Evolutionary conservation across 30 jellyfish, hydroid and myxozoan genomes (phyloP), one percentile per base, ranked within the genome.

Genomic region (Aurelia sp.): DNA sequence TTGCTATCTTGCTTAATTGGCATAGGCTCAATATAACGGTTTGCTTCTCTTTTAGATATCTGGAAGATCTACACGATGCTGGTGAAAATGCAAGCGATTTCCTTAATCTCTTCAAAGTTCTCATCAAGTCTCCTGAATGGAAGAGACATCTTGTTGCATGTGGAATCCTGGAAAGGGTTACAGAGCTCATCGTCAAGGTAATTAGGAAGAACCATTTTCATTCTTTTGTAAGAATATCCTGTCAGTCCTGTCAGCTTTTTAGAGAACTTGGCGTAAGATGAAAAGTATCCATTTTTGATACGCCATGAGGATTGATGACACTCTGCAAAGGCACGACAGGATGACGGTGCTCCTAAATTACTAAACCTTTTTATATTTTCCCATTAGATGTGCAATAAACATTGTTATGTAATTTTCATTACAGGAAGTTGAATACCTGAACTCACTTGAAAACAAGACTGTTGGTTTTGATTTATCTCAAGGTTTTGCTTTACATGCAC

Each of bases 81-180:
- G 98, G 97, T 21, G 98, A 93, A 58, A 88, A 88, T 53, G 97
- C 98, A 11, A 79, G 82, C 22, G 98, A 93, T 52, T 93, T 76
- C 79, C 63, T 93, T 57, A 84, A 52, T 57, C 92, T 93, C 13
- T 74, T 70, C 92, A 93, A 87, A 52, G 30, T 41, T 18, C 48
- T 93, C 82, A 73, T 88, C 61, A 76, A 74, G 41, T 48, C 87
- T 63, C 65, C 94, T 17, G 95, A 83, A 51, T 88, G 96, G 90
- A 88, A 84, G 57, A 71, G 85, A 41, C 89, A 93, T 64, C 78
- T 93, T 53, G 91, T 85, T 16, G 80, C 85, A 17, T 88, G 81
- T 51, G 96, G 96, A 2, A 78, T 93, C 31, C 76, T 93, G 41
- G 97, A 82, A 13, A 87, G 69, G 48, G 82, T 93, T 20, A 80